Conservation (phyloP, 2,888 invertebrate genomes). For the Mechanitis mazaeus region DNA sequence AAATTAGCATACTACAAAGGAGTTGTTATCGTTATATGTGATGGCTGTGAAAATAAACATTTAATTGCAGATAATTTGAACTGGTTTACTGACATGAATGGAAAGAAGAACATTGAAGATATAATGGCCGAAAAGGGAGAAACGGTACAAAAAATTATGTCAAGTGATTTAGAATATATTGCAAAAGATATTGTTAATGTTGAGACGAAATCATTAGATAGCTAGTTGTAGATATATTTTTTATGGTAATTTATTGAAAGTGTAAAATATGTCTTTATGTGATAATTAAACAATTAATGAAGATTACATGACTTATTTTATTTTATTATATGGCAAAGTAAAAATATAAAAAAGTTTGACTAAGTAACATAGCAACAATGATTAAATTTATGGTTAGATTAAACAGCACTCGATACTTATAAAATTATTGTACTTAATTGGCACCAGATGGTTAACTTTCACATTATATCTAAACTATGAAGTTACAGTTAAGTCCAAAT, state of each 20-base stretch:
- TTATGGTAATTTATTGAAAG: neutral
- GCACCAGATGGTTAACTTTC: conserved; percentile 59
- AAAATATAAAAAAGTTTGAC: conserved; percentile 24
- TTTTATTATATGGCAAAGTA: conserved; percentile 28
- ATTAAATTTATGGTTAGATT: conserved; percentile 19
- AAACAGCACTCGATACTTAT: conserved; percentile 24
- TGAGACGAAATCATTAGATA: conserved; percentile 36
- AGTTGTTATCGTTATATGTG: conserved; percentile 93
- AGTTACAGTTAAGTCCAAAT: conserved; percentile 4
- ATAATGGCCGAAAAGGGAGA: conserved; percentile 93
- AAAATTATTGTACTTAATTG: conserved; percentile 48
- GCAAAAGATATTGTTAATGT: conserved; percentile 51
- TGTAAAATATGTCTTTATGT: conserved; percentile 5
- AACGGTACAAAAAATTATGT: conserved; percentile 78
- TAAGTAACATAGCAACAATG: conserved; percentile 28
- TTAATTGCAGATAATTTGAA: conserved; percentile 97
- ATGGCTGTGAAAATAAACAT: conserved; percentile 91
- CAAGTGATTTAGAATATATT: conserved; percentile 68
- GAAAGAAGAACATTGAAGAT: conserved; percentile 91
- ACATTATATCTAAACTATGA: conserved; percentile 18
- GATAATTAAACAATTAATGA: conserved; percentile 18
- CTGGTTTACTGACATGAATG: conserved; percentile 91
- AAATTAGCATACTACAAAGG: conserved; percentile 91
- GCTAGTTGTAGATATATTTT: conserved; percentile 10
- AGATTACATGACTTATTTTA: conserved; percentile 27